A percentile compares a stretch with the other conserved stretches of the same genome.
Conservation (phyloP, 2,113 vertebrate genomes). For the Neopipo cinnamomea region DNA sequence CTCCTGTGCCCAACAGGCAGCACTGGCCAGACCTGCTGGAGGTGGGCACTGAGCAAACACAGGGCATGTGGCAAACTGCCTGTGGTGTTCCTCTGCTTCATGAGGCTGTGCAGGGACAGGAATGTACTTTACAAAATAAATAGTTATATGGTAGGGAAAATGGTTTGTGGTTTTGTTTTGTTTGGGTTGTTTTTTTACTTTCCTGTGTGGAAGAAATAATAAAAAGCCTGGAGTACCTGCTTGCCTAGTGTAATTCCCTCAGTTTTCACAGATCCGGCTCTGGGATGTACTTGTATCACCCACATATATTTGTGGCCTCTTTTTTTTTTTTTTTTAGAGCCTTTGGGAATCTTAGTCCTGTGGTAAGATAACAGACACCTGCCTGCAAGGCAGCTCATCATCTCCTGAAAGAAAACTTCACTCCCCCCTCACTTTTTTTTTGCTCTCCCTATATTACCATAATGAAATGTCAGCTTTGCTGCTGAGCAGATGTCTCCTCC, state of each 20-base stretch:
- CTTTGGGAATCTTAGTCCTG: background rate
- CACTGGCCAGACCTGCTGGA: background rate
- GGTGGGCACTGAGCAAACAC: background rate
- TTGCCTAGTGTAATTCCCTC: background rate
- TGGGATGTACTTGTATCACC: background rate
- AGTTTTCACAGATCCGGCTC: background rate
- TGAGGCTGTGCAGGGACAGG: background rate
- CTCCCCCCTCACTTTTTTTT: background rate
- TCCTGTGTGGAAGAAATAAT: background rate
- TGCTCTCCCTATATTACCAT: background rate
- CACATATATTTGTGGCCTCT: background rate
- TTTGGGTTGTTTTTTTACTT: background rate
- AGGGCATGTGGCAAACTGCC: background rate
- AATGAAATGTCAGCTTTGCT: slow-evolving; percentile 34
- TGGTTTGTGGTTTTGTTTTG: background rate
- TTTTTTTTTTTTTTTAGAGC: background rate
- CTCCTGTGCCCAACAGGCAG: background rate
- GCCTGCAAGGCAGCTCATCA: background rate
- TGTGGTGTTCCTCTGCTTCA: rapidly evolving
- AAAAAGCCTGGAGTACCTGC: background rate
- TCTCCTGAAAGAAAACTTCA: background rate
- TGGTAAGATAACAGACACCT: background rate
- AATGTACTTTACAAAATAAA: background rate
- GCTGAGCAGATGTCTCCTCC: background rate
- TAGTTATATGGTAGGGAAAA: background rate